A percentile compares a stretch with the other conserved stretches of the same genome.
phyloP scores from a whole-genome alignment of 2,888 invertebrate genomes.

The Omphaloscelis lunosa region DNA sequence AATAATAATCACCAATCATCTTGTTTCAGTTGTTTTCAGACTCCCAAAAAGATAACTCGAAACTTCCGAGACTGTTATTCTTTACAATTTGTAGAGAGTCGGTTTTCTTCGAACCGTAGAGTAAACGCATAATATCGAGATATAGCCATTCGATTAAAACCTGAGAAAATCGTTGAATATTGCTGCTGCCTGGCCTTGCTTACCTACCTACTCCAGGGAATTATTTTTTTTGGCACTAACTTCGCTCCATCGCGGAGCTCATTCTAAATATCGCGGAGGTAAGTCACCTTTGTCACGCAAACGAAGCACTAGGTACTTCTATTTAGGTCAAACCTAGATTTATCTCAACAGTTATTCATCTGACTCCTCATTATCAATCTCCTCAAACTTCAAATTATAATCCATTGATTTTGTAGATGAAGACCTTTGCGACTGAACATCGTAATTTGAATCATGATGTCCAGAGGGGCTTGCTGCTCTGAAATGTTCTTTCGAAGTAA shows the following conservation, averaged over 20 bases:
- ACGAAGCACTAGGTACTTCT: neutral
- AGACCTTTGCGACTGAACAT: slow-evolving; percentile 32
- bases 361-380: slow-evolving; percentile 31
- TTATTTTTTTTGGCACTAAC: neutral
- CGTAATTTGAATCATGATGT: slow-evolving; percentile 15
- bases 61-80: neutral
- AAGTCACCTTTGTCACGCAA: neutral
- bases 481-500: slow-evolving; percentile 10
- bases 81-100: neutral
- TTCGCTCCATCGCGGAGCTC: neutral
- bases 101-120: neutral
- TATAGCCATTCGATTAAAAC: neutral
- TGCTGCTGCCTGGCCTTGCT: neutral
- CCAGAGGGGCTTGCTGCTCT: neutral
- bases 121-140: neutral
- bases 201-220: no score
- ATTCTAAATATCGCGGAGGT: neutral
- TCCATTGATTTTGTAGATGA: slow-evolving; percentile 43
- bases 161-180: neutral
- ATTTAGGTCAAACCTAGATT: neutral
- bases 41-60: neutral
- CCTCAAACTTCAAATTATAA: slow-evolving; percentile 31
- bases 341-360: slow-evolving; percentile 24
- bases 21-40: neutral
- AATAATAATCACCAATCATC: neutral